Conservation (phyloP, 2,797 vertebrate species). For the Petrocephalus schoutedeni region DNA sequence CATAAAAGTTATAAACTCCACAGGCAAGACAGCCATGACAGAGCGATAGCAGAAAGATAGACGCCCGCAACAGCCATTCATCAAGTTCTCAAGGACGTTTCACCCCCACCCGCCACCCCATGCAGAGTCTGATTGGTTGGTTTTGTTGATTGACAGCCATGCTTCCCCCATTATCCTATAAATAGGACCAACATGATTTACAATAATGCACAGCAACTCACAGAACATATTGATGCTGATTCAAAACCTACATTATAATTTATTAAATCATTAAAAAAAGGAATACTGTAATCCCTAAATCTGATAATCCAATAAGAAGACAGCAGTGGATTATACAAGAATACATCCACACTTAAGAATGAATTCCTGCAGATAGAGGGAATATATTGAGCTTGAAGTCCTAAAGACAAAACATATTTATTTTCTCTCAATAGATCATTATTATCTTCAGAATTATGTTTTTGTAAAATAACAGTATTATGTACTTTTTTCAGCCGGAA, state of each 20-base stretch:
- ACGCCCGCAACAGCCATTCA: not conserved
- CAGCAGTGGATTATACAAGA: not conserved
- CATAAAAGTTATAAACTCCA: not conserved
- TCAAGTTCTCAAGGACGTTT: not conserved
- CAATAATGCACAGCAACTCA: not conserved
- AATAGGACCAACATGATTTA: not conserved
- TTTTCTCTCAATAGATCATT: not conserved
- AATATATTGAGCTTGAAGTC: not conserved
- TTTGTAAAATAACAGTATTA: not conserved
- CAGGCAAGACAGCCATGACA: not conserved
- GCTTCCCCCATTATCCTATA: not conserved
- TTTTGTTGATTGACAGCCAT: not conserved
- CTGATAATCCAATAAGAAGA: not conserved
- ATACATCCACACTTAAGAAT: not conserved
- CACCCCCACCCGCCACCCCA: not conserved
- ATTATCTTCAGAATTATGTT: not conserved
- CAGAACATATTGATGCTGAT: not conserved
- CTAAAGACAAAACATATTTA: constrained; percentile 5
- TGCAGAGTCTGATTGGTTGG: not conserved
- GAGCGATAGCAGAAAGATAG: not conserved
- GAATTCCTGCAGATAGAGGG: not conserved
- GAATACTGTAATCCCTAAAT: not conserved
- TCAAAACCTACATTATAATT: not conserved
- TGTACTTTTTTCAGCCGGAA: not conserved
- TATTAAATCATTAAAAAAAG: not conserved